Conservation (phyloP, 2,888 invertebrate species). For the Gymnosoma rotundatum region DNA sequence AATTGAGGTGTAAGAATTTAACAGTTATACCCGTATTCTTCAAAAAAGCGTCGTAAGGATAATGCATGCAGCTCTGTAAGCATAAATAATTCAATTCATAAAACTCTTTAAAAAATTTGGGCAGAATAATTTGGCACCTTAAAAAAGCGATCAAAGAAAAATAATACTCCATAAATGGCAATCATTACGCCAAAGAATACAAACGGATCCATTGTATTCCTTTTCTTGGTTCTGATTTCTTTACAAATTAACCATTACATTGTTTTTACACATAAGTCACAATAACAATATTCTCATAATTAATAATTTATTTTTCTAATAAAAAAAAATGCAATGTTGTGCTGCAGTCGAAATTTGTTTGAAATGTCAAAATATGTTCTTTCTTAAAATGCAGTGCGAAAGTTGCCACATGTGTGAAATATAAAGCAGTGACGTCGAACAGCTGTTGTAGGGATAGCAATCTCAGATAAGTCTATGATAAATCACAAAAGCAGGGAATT, state of each 20-base stretch:
- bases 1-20: conserved; percentile 87
- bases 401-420: background rate
- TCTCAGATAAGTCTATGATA: too few species aligned
- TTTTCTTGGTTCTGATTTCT: background rate
- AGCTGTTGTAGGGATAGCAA: background rate
- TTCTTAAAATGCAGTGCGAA: background rate
- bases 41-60: conserved; percentile 90
- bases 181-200: conserved; percentile 85
- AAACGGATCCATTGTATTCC: conserved; percentile 85
- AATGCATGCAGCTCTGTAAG: conserved; percentile 91
- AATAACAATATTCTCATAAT: conserved; percentile 35
- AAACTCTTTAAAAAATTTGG: background rate
- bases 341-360: conserved; percentile 40
- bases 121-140: conserved; percentile 84
- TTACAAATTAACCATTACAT: conserved; percentile 48
- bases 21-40: conserved; percentile 90
- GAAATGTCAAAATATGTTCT: conserved; percentile 36
- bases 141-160: conserved; percentile 92
- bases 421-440: background rate
- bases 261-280: background rate
- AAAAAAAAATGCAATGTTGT: conserved; percentile 39
- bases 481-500: too few species aligned
- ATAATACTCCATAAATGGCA: conserved; percentile 86
- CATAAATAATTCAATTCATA: conserved; percentile 51
- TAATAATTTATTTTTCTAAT: background rate